phyloP scores from a whole-genome alignment of 2,113 vertebrate genomes.

The Carassius auratus region DNA sequence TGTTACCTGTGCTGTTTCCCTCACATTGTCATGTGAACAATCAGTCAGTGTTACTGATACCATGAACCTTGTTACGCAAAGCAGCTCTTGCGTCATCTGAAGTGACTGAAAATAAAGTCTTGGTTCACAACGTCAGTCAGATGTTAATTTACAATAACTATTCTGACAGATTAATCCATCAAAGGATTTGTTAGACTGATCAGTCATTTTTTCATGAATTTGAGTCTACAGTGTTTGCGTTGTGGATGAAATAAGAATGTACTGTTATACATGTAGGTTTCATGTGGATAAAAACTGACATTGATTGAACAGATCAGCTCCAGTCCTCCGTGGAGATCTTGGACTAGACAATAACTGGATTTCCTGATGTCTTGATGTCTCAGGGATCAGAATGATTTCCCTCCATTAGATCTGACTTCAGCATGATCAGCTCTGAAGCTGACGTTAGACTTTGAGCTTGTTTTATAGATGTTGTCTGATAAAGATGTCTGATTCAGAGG shows the following conservation, averaged over 20 bases:
- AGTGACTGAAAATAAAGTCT: background rate
- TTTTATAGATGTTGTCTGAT: slow-evolving; percentile 37
- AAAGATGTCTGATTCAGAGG: slow-evolving; percentile 35
- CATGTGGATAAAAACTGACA: no score
- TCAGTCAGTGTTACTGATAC: background rate
- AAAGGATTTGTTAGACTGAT: no score
- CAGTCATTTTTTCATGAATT: no score
- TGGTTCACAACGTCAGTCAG: no score
- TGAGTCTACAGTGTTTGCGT: no score
- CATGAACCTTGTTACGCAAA: background rate
- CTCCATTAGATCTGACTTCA: background rate
- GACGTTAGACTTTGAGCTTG: slow-evolving; percentile 37
- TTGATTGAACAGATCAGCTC: background rate
- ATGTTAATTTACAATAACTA: no score
- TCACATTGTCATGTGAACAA: background rate
- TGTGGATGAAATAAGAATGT: no score
- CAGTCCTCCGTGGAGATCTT: background rate
- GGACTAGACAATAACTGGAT: background rate
- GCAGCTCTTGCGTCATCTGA: background rate
- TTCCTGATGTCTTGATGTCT: background rate
- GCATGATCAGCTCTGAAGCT: background rate
- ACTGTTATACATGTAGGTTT: no score
- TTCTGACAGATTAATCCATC: no score
- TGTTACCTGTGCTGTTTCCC: background rate
- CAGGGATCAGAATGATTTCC: background rate